Conservation (phyloP, 2,113 vertebrate species). For the Oxyruncus cristatus region DNA sequence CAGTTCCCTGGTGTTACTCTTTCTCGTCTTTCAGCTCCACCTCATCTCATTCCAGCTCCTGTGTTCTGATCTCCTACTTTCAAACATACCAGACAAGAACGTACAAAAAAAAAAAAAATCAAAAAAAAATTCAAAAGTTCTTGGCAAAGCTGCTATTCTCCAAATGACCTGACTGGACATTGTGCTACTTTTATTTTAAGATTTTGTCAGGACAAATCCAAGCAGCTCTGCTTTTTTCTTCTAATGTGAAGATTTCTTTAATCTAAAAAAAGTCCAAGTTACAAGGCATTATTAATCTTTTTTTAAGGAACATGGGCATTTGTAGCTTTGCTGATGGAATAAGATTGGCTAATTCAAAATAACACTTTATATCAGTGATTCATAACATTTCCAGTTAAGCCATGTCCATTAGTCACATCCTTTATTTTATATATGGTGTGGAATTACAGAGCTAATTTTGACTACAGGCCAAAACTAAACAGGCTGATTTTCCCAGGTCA, state of each 20-base stretch:
- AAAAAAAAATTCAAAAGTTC: not conserved
- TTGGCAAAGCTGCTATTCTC: not conserved
- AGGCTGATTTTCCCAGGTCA: not conserved
- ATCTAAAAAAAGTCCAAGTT: not conserved
- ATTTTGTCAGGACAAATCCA: not conserved
- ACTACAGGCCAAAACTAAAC: not conserved
- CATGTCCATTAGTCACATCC: not conserved
- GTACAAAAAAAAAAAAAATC: not conserved
- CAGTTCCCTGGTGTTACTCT: constrained; percentile 36
- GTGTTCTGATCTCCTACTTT: constrained; percentile 31
- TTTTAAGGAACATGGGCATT: not conserved
- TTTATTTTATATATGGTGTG: not conserved
- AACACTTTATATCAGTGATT: not conserved
- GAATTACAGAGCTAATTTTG: not conserved
- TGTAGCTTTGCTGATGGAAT: not conserved
- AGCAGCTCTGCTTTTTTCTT: not conserved
- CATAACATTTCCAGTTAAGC: not conserved
- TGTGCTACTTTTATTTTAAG: not conserved
- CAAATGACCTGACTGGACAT: not conserved
- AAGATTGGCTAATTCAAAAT: not conserved
- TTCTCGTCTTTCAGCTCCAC: constrained; percentile 23
- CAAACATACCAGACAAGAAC: not conserved
- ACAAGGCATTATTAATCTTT: not conserved
- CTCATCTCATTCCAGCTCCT: not conserved
- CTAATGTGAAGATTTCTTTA: not conserved